Conservation (phyloP, 2,797 vertebrate genomes). For the Xenentodon cancila region DNA sequence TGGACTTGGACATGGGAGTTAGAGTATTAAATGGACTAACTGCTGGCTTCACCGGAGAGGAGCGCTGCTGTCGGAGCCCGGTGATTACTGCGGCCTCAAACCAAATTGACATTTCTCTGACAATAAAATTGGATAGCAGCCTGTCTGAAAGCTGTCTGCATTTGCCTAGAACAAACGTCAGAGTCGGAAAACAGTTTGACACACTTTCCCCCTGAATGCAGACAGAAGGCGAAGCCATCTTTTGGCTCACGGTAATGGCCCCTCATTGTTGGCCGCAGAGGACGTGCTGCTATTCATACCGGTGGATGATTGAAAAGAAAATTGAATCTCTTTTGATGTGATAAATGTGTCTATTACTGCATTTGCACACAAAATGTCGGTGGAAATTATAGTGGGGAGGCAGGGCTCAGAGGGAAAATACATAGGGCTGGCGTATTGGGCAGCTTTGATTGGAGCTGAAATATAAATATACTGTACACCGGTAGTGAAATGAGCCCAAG, state of each 20-base stretch:
- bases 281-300: constrained; percentile 93
- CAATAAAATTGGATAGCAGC: constrained; percentile 89
- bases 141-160: constrained; percentile 84
- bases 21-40: constrained; percentile 84
- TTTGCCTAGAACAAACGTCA: constrained; percentile 89
- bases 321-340: constrained; percentile 98
- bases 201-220: constrained; percentile 88
- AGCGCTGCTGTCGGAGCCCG: constrained; percentile 72
- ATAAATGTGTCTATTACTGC: constrained; percentile 98
- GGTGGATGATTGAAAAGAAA: constrained; percentile 97
- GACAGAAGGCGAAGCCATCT: constrained; percentile 85
- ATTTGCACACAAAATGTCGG: constrained; percentile 97
- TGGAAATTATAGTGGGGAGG: constrained; percentile 95
- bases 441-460: constrained; percentile 93
- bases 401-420: constrained; percentile 89
- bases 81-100: constrained; percentile 81
- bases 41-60: constrained; percentile 78
- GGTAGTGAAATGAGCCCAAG: constrained; percentile 75
- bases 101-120: constrained; percentile 89
- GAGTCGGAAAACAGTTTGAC: constrained; percentile 91
- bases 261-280: constrained; percentile 95
- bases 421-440: constrained; percentile 94
- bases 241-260: constrained; percentile 90
- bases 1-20: constrained; percentile 72
- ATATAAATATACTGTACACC: constrained; percentile 83